Percentiles rank a stretch among this genome's conserved stretches.
These are phyloP conservation scores for Xiphophorus birchmanni DNA, from an alignment of 2,797 vertebrate genomes.

Conservation along the genomic window DNA sequence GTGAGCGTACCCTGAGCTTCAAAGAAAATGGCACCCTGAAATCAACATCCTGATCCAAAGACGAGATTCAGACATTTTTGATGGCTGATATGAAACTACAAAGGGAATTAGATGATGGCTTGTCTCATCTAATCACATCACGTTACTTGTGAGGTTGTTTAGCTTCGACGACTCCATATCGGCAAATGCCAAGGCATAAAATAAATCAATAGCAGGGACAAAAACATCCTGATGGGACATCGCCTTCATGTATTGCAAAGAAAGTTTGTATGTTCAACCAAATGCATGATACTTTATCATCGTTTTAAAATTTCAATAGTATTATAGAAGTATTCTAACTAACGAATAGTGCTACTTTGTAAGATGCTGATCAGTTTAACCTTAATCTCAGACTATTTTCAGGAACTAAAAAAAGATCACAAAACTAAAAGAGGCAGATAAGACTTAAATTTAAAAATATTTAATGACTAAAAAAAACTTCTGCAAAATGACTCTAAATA, in stretches of 20 bases:
- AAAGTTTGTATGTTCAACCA: not conserved
- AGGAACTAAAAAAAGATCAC: not conserved
- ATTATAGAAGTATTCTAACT: not conserved
- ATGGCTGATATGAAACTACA: not conserved
- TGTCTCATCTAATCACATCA: not conserved
- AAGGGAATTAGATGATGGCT: not conserved
- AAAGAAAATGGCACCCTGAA: not conserved
- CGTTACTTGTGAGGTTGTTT: not conserved
- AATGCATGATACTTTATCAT: not conserved
- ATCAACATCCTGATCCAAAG: not conserved
- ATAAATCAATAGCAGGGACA: not conserved
- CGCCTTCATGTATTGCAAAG: not conserved
- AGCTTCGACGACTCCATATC: not conserved
- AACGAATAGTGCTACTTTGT: not conserved
- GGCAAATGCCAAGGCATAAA: not conserved
- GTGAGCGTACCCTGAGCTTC: not conserved
- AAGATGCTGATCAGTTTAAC: not conserved
- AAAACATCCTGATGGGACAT: not conserved
- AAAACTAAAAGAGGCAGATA: not conserved
- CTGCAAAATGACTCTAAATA: not conserved
- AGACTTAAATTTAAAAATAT: not conserved
- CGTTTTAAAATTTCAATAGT: not conserved
- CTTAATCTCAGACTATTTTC: not conserved
- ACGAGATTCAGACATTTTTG: not conserved
- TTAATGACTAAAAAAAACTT: not conserved